phyloP scores from a whole-genome alignment of 2,888 invertebrate genomes.

The Lochmaea capreae region DNA sequence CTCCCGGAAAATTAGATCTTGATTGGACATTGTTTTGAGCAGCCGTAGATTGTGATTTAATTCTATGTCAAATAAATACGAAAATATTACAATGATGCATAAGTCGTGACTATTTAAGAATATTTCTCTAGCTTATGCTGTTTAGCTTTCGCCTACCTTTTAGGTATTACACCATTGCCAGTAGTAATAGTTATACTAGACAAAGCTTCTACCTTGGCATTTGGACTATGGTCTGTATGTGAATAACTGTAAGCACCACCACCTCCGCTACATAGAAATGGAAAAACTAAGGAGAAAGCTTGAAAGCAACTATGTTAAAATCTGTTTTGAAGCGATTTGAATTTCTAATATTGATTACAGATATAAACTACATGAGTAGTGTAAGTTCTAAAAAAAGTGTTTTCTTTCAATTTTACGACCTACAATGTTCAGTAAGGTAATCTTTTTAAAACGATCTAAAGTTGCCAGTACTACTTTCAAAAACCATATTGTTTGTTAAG shows the following conservation, averaged over 20 bases:
- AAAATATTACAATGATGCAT: conserved; percentile 15
- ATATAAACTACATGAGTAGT: no score
- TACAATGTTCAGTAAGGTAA: no score
- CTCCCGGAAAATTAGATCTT: conserved; percentile 5
- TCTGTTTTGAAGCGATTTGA: not conserved
- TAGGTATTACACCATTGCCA: not conserved
- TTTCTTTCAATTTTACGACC: no score
- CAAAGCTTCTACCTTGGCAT: conserved; percentile 52
- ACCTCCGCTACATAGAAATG: conserved; percentile 49
- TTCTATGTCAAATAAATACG: conserved; percentile 15
- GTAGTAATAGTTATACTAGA: conserved; percentile 53
- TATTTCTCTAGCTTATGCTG: no score
- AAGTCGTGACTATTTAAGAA: not conserved
- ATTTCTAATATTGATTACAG: no score
- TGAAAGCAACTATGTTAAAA: not conserved
- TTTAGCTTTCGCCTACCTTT: conserved; percentile 42
- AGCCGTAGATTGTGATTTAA: not conserved
- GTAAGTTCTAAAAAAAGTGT: no score
- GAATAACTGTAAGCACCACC: conserved; percentile 53
- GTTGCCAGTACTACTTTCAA: no score
- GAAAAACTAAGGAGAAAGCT: conserved; percentile 26
- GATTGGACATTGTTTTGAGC: conserved; percentile 7
- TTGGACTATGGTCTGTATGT: conserved; percentile 51
- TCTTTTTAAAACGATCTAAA: no score
- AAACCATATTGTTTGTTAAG: no score